phyloP scores from a whole-genome alignment of 2,113 vertebrate genomes.

The Fulica atra region DNA sequence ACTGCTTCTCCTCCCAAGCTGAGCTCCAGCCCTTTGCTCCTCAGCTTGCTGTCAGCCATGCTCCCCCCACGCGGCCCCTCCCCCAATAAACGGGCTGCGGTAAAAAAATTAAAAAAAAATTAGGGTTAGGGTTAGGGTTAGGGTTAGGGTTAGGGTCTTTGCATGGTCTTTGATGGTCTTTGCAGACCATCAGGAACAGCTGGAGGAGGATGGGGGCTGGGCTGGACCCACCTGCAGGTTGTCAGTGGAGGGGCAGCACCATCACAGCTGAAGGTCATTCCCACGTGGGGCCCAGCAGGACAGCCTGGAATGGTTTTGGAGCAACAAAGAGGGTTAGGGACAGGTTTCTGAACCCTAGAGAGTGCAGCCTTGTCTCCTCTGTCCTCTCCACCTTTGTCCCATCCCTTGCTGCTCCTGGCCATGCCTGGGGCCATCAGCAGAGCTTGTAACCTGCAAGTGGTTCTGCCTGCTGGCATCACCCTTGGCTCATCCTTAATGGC shows the following conservation, averaged over 20 bases:
- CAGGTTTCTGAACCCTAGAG: background rate
- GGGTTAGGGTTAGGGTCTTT: too few relatives aligned
- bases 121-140: too few relatives aligned
- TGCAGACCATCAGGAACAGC: rapidly evolving
- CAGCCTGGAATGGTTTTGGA: background rate
- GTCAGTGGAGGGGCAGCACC: rapidly evolving
- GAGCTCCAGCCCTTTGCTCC: background rate
- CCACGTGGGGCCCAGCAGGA: background rate
- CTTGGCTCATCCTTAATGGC: background rate
- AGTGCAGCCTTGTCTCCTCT: background rate
- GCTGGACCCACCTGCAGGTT: background rate
- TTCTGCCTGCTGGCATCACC: background rate
- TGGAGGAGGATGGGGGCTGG: background rate
- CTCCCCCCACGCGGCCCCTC: too few relatives aligned
- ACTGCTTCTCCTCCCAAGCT: background rate
- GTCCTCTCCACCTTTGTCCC: background rate
- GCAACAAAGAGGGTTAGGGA: rapidly evolving
- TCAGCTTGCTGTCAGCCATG: rapidly evolving
- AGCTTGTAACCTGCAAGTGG: background rate
- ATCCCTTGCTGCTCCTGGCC: background rate
- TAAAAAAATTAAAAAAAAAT: too few relatives aligned
- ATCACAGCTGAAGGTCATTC: background rate
- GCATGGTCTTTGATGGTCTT: too few relatives aligned
- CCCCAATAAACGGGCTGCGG: too few relatives aligned
- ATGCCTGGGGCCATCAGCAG: background rate